Evolutionary conservation across 2,113 vertebrate genomes (phyloP).

Genomic region (Corythornis vintsioides): DNA sequence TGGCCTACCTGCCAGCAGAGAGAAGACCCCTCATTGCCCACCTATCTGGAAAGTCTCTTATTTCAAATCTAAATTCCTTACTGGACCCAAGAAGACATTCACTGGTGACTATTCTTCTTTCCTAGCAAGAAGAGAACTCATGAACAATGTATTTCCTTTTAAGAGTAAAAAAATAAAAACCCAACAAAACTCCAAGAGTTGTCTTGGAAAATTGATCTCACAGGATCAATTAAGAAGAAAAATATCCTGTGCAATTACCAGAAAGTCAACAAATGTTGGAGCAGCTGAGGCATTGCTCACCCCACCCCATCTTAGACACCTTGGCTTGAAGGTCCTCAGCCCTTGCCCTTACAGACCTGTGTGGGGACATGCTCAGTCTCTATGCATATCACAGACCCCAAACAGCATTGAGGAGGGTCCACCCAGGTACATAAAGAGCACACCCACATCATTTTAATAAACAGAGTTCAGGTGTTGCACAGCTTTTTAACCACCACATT

Average conservation of each 20-base stretch:
- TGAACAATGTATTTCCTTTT: neutral
- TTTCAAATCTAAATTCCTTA: neutral
- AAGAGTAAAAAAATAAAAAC: neutral
- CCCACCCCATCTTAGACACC: neutral
- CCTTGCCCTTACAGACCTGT: fast-evolving
- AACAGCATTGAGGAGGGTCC: neutral
- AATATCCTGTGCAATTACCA: neutral
- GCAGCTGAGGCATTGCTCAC: neutral
- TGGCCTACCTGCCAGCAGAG: neutral
- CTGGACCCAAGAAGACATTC: neutral
- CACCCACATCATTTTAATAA: neutral
- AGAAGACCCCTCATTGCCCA: neutral
- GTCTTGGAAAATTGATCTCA: neutral
- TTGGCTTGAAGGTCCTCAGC: neutral
- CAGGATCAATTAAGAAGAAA: neutral
- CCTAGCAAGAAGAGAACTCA: neutral
- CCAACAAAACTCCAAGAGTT: neutral
- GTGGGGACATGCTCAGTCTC: neutral
- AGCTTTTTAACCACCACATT: neutral
- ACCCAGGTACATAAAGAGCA: neutral
- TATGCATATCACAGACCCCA: fast-evolving
- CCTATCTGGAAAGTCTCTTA: neutral
- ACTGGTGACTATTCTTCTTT: neutral
- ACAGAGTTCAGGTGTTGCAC: neutral
- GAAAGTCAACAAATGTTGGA: neutral